A percentile compares a stretch with the other conserved stretches of the same genome.
Evolutionary conservation across 2,888 invertebrate species (phyloP).

Genomic region (Polymixis lichenea): DNA sequence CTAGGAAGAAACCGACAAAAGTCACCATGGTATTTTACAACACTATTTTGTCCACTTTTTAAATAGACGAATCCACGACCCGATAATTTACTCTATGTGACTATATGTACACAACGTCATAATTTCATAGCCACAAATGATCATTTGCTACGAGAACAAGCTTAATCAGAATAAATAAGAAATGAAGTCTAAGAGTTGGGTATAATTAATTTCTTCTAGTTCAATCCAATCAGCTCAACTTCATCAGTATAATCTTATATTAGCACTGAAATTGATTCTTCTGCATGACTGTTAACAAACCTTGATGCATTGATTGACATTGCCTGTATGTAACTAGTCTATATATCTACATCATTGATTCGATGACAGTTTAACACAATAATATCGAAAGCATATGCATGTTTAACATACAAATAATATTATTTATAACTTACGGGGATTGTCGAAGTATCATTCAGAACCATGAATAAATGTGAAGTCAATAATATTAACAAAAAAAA

Average conservation of each 20-base stretch:
- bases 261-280: not conserved
- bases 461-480: conserved; percentile 25
- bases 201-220: not conserved
- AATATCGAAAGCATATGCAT: not conserved
- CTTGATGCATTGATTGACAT: conserved; percentile 3
- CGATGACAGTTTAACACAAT: conserved; percentile 1
- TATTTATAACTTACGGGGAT: not conserved
- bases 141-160: not conserved
- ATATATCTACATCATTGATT: not conserved
- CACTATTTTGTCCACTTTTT: conserved; percentile 53
- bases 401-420: conserved; percentile 1
- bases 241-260: conserved; percentile 9
- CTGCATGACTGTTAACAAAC: not conserved
- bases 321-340: not conserved
- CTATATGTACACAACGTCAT: conserved; percentile 4
- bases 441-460: conserved; percentile 2
- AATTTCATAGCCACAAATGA: not conserved
- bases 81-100: not conserved
- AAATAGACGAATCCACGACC: conserved; percentile 17
- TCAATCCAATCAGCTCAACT: not conserved
- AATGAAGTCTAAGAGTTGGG: not conserved
- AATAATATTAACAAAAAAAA: conserved; percentile 8
- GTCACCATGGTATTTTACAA: conserved; percentile 71
- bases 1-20: conserved; percentile 81
- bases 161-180: not conserved